Percentiles rank a stretch among this genome's conserved stretches.
Conservation (phyloP, 2,113 vertebrate species). For the Callithrix jacchus region DNA sequence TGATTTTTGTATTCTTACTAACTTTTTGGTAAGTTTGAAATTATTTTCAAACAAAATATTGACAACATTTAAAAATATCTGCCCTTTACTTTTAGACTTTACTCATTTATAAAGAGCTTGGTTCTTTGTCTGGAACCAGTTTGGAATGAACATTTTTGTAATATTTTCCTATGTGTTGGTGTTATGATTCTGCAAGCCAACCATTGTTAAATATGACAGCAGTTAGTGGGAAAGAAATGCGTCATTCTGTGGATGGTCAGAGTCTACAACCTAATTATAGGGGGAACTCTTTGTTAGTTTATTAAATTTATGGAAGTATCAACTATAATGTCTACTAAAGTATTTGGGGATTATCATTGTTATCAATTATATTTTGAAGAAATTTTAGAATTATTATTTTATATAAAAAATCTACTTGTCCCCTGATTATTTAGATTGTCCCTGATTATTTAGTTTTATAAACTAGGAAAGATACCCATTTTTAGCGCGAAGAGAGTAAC, state of each 20-base stretch:
- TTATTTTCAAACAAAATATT: slow-evolving; percentile 51
- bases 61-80: slow-evolving; percentile 46
- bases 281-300: not conserved
- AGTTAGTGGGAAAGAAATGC: slow-evolving; percentile 8
- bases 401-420: not conserved
- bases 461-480: not conserved
- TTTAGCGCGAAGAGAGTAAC: not conserved
- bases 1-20: slow-evolving; percentile 10
- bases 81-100: slow-evolving; percentile 33
- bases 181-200: not conserved
- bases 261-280: not conserved
- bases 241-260: not conserved
- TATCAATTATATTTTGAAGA: not conserved
- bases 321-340: not conserved
- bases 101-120: slow-evolving; percentile 2
- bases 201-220: slow-evolving; percentile 10
- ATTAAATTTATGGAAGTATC: not conserved
- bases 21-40: slow-evolving; percentile 12
- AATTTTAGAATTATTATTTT: slow-evolving; percentile 1
- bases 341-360: not conserved
- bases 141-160: slow-evolving; percentile 63
- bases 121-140: slow-evolving; percentile 42
- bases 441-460: slow-evolving; percentile 17
- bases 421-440: not conserved
- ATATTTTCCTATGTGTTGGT: slow-evolving; percentile 55